These are phyloP conservation scores for Trissonchulus sp. DNA, from an alignment of 2,888 invertebrate species.

Conservation along the genomic window DNA sequence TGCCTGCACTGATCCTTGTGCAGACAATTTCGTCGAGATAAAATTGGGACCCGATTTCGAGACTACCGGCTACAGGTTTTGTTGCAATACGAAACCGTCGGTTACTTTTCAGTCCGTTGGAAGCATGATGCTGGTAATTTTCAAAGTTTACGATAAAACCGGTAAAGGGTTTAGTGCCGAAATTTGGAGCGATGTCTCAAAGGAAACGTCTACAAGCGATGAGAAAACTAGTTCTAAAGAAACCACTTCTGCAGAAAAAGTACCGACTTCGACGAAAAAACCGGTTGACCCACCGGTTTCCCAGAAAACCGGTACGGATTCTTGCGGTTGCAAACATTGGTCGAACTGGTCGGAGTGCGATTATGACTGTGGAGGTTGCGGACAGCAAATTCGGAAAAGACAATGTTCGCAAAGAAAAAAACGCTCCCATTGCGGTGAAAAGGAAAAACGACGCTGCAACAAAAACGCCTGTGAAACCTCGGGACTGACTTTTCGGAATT, in stretches of 20 bases:
- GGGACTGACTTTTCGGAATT: neutral
- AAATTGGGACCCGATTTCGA: conserved; percentile 41
- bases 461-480: conserved; percentile 40
- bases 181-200: neutral
- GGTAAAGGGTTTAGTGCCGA: conserved; percentile 7
- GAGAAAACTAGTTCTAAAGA: too few relatives aligned
- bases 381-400: conserved; percentile 40
- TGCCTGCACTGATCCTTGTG: conserved; percentile 48
- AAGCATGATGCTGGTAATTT: conserved; percentile 45
- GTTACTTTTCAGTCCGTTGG: conserved; percentile 41
- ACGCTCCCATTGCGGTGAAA: conserved; percentile 26
- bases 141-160: conserved; percentile 38
- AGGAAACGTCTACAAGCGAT: neutral
- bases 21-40: conserved; percentile 47
- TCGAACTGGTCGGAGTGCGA: conserved; percentile 43
- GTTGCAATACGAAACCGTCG: conserved; percentile 43
- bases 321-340: conserved; percentile 45
- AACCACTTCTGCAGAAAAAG: neutral
- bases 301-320: neutral
- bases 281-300: neutral
- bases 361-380: conserved; percentile 50
- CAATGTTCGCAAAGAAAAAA: neutral
- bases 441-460: conserved; percentile 47
- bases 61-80: conserved; percentile 48
- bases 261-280: neutral